Evolutionary conservation across 2,888 invertebrate species (phyloP), one percentile per base, ranked within the genome.

Genomic region (Dioctria linearis): DNA sequence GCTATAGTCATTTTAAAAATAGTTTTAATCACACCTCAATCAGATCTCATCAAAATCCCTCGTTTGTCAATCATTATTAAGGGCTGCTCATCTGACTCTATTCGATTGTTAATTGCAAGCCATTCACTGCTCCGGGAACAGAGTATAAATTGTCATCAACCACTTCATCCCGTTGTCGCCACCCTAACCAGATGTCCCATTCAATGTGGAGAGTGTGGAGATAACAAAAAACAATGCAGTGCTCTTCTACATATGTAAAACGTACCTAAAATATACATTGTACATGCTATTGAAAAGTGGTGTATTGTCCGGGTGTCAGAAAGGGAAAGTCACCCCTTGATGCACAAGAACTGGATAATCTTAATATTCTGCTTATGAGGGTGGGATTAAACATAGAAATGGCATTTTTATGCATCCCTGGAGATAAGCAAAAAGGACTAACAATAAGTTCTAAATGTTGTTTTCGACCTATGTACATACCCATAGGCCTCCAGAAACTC

Each of bases 321-420:
- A 4, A 46, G 57, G 71, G 51, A 51, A 40, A 37, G 9, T 40
- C 13, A 25, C 37, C 71, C 54, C 71, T 71, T 37, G 40, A 11
- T 40, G 54, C 40, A 8, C 11, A 51, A 6, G 25, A 25, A 25
- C 25, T 25, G 51, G 39, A 71, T 71, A 54, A 54, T 71, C 71
- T 71, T 54, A 67, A 71, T 40, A 71, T 71, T 71, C 51, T 37
- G 54, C 71, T 39, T 25, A 51, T 25, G 54, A 71, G 71, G 71
- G 71, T 51, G 49, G 46, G 49, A 25, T 71, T 71, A 51, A 71
- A 51, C 54, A 71, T 51, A 11, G 39, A 40, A 71, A 71, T 71
- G 71, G 39, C 71, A 71, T 51, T 71, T 71, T 71, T 71, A 71
- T 71, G 71, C 71, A 71, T 71, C 71, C 71, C 71, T 71, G 71